These are phyloP conservation scores for Choristoneura fumiferana DNA, from an alignment of 1,140 invertebrate genomes.

Conservation along the genomic window DNA sequence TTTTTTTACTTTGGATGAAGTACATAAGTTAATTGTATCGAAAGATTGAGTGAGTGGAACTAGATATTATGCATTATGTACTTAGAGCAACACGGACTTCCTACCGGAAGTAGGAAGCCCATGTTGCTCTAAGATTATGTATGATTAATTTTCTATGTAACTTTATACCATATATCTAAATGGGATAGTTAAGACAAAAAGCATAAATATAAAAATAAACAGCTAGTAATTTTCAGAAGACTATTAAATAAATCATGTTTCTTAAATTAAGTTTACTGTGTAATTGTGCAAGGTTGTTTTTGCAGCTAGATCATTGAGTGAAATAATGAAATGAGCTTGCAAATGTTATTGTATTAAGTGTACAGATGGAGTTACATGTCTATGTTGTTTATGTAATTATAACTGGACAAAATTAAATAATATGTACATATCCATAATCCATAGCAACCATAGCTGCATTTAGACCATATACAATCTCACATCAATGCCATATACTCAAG, in stretches of 20 bases:
- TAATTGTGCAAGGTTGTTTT: conserved; percentile 1
- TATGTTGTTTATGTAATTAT: too few species aligned
- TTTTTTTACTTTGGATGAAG: too few species aligned
- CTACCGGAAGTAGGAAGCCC: too few species aligned
- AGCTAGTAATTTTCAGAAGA: background rate
- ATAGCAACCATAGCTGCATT: too few species aligned
- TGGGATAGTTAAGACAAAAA: conserved; percentile 10
- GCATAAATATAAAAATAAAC: background rate
- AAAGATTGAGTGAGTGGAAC: conserved; percentile 1
- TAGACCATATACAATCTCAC: too few species aligned
- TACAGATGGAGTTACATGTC: too few species aligned
- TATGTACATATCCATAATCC: too few species aligned
- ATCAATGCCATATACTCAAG: too few species aligned
- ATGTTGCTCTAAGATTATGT: too few species aligned
- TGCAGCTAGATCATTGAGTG: conserved; percentile 5
- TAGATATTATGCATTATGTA: conserved; percentile 1
- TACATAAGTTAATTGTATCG: background rate
- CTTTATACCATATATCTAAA: background rate
- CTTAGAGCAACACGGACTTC: too few species aligned
- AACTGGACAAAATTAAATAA: too few species aligned
- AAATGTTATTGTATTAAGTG: background rate
- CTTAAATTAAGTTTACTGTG: conserved; percentile 3
- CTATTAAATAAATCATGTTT: background rate
- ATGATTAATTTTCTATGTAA: conserved; percentile 9
- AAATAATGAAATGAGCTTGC: background rate